Base-by-base conservation (phyloP, 1,140 invertebrate genomes). In the Bombus sibiricus region DNA sequence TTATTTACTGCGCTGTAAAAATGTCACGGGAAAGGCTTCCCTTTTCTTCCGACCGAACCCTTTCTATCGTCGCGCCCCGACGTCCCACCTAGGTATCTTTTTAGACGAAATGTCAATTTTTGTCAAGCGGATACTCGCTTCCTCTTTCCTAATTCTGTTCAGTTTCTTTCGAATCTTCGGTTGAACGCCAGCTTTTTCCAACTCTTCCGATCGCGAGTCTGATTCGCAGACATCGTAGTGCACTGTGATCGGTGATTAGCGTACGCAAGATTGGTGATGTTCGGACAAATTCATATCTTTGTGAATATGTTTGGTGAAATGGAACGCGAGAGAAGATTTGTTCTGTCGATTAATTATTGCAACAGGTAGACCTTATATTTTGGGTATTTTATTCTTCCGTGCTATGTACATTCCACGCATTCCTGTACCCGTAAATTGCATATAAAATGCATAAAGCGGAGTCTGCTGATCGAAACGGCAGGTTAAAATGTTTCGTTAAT, bases 1-100 rank as follows among this genome's bases (percentile, higher is more conserved):
- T 90, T 92, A 91, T 94, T 93, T 93, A 92, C 86, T 90, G 71
- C 83, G 91, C 88, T 92, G 90, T 94, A 94, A 94, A 94, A 94
- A 90, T 72, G 80, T 66, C 89, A 81, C 0, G 83, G 81, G 64
- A 92, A 93, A 93, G 89, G 90, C 87, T 92, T 94, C 87, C 57
- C 37, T 57, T 84, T 84, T 83, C 83, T 81, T 39, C 85, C 59
- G 18, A n/a, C 25, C n/a, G 68, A 85, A 89, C 71, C 72, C 89
- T 90, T 90, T 81, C 76, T 32, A 34, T 74, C 64, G 41, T 47
- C 53, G 77, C 69, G 73, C 73, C 72, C 75, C 75, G 37, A 47
- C 69, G 1, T 8, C 25, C 53, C 28, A 32, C n/a, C 32, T 10
- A 62, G 47, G 43, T 13, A 18, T 76, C 69, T 66, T 43, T 22